Base-by-base conservation (phyloP, 2,113 vertebrate genomes). In the Aleadryas rufinucha region DNA sequence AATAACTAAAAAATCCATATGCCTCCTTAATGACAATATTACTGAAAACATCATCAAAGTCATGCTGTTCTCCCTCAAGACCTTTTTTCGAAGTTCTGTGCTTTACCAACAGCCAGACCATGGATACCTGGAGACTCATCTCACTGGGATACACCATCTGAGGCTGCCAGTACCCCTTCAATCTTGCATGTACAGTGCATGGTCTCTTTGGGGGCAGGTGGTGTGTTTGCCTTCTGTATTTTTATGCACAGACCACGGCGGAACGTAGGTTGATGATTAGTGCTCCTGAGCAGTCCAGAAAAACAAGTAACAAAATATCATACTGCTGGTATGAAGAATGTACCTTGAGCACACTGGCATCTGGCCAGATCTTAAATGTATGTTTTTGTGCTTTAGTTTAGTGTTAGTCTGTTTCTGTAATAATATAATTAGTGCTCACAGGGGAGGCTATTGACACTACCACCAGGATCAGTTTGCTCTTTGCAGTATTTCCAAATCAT, bases 361-460 rank as follows among this genome's bases (percentile, higher is more conserved):
- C 89, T 21, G 26, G 84, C 97, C 96, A 94, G 90, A 93, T 93
- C 95, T 97, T 96, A 95, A 97, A 97, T 95, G 69, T 94, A 72
- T 96, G 95, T 97, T 97, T 97, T 97, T 39, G 17, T 98, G 90
- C 95, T 95, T 97, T 95, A 96, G 92, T 81, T 95, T 96, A 95
- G 81, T 97, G 97, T 98, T 95, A 94, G 95, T 96, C 96, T 98
- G 97, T 98, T 98, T 97, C 96, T n/a, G 93, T 98, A 97, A 98
- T 98, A 97, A 97, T 95, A 95, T 96, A 98, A 98, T 98, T 98
- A 98, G 97, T 91, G 97, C 97, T 97, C 96, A 96, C 95, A 94
- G 98, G 97, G 95, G 97, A 97, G 94, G 72, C 94, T 97, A 98
- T 98, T 93, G 97, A 97, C 39, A 84, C 93, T 79, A 83, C 90